Percentiles rank a stretch among this genome's conserved stretches.
Conservation (phyloP, 2,888 invertebrate species). For the Morinoia aosen region DNA sequence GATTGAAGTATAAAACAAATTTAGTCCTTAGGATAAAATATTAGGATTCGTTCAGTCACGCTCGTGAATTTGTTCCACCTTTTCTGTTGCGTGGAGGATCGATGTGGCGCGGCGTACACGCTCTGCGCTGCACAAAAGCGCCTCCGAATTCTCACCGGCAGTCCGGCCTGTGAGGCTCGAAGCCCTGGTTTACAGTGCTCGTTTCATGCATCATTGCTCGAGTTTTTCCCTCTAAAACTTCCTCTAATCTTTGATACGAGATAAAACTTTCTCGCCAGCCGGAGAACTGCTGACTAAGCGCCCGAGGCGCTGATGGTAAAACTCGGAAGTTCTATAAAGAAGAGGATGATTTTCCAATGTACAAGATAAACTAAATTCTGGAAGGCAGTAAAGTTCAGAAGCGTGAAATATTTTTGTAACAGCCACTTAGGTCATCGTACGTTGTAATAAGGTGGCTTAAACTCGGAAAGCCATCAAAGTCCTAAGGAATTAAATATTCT, state of each 20-base stretch:
- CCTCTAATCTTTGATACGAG: slow-evolving; percentile 53
- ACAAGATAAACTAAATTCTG: slow-evolving; percentile 46
- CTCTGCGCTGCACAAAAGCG: neutral
- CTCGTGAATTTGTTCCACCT: neutral
- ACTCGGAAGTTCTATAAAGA: slow-evolving; percentile 46
- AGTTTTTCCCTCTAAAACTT: slow-evolving; percentile 45
- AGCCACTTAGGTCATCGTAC: neutral
- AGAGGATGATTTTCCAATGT: slow-evolving; percentile 45
- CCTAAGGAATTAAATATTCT: neutral
- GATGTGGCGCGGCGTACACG: neutral
- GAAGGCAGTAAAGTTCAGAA: neutral
- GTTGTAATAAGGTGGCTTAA: neutral
- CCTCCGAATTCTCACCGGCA: neutral
- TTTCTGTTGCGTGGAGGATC: neutral
- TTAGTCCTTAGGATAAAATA: too few species aligned
- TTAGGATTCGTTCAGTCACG: neutral
- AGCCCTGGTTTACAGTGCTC: slow-evolving; percentile 32
- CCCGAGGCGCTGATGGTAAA: slow-evolving; percentile 46
- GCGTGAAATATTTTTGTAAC: neutral
- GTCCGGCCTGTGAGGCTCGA: neutral
- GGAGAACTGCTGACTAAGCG: slow-evolving; percentile 47
- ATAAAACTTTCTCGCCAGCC: slow-evolving; percentile 39
- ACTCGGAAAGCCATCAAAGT: neutral
- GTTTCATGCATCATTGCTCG: slow-evolving; percentile 52
- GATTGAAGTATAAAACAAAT: too few species aligned